Percentiles rank a stretch among this genome's conserved stretches.
Evolutionary conservation across 2,888 invertebrate genomes (phyloP).

Genomic region (Cheilosia soror): DNA sequence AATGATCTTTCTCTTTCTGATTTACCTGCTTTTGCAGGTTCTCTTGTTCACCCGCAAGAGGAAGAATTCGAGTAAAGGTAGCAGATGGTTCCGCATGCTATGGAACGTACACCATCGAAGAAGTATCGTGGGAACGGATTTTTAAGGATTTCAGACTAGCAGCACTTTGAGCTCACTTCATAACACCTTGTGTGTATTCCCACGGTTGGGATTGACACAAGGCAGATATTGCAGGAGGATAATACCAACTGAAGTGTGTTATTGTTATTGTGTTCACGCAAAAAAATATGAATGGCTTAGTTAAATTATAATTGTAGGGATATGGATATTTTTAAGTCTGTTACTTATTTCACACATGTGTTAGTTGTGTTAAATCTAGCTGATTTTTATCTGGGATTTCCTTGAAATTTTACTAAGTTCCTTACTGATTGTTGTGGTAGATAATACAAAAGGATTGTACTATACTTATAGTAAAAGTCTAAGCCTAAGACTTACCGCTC

Average conservation of each 20-base stretch:
- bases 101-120: neutral
- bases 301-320: too few species aligned
- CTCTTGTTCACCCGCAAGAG: slow-evolving; percentile 20
- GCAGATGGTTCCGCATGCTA: slow-evolving; percentile 54
- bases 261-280: too few species aligned
- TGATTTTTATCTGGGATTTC: too few species aligned
- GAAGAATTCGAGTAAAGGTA: slow-evolving; percentile 22
- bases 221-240: neutral
- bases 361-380: too few species aligned
- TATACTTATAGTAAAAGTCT: too few species aligned
- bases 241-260: neutral
- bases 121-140: slow-evolving; percentile 62
- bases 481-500: too few species aligned
- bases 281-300: too few species aligned
- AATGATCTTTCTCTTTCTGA: slow-evolving; percentile 27
- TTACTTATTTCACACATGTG: too few species aligned
- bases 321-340: too few species aligned
- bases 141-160: slow-evolving; percentile 53
- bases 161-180: slow-evolving; percentile 65
- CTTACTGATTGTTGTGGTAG: too few species aligned
- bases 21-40: slow-evolving; percentile 59
- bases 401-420: too few species aligned
- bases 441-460: too few species aligned
- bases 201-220: slow-evolving; percentile 20
- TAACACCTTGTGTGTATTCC: slow-evolving; percentile 60